Percentiles rank a stretch among this genome's conserved stretches.
Evolutionary conservation across 2,888 invertebrate species (phyloP).

Genomic region (Rhaphigaster nebulosa): DNA sequence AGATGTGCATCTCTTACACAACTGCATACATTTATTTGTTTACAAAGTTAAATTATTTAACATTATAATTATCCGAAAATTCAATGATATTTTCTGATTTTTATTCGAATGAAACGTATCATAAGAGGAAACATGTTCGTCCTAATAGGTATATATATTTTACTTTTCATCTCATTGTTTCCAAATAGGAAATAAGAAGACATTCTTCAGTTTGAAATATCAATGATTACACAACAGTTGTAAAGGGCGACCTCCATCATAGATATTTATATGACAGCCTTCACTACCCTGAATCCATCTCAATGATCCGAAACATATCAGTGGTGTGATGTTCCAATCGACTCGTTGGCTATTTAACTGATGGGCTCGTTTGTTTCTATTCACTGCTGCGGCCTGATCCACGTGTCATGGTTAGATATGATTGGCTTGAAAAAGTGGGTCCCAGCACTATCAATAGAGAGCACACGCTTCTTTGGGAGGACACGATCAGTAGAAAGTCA

Average conservation of each 20-base stretch:
- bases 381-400: not conserved
- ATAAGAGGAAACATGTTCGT: too few relatives aligned
- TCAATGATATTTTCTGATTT: not conserved
- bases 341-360: not conserved
- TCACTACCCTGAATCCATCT: not conserved
- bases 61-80: not conserved
- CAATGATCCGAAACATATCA: not conserved
- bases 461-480: not conserved
- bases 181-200: not conserved
- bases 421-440: not conserved
- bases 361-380: slow-evolving; percentile 34
- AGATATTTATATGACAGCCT: not conserved
- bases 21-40: not conserved
- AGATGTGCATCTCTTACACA: not conserved
- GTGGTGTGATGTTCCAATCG: not conserved
- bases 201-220: not conserved
- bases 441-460: not conserved
- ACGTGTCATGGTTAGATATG: not conserved
- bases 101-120: too few relatives aligned
- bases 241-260: not conserved
- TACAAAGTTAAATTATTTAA: not conserved
- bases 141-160: not conserved
- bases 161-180: not conserved
- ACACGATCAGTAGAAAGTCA: not conserved
- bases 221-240: not conserved